Percentiles rank a stretch among this genome's conserved stretches.
Evolutionary conservation across 2,888 invertebrate species (phyloP).

Genomic region (Villa cingulata): DNA sequence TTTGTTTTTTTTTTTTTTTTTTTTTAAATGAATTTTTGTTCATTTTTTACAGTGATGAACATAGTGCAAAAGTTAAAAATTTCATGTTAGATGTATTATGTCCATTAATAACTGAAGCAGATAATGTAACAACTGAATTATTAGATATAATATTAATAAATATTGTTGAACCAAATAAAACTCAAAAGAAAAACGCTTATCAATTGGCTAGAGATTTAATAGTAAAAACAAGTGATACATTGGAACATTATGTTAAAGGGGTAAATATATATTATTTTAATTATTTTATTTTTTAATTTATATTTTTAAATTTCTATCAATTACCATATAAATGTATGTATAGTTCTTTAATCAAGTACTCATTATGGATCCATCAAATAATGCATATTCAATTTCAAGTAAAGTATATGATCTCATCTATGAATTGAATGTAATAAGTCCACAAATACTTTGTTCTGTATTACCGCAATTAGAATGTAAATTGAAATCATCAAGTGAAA

Average conservation of each 20-base stretch:
- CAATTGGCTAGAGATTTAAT: slow-evolving; percentile 83
- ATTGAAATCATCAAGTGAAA: slow-evolving; percentile 78
- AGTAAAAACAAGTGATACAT: slow-evolving; percentile 76
- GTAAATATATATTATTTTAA: slow-evolving; percentile 37
- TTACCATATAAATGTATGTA: slow-evolving; percentile 12
- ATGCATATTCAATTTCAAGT: slow-evolving; percentile 58
- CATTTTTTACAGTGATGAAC: slow-evolving; percentile 61
- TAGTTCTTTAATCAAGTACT: slow-evolving; percentile 94
- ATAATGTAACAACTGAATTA: slow-evolving; percentile 85
- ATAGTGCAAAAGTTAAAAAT: slow-evolving; percentile 88
- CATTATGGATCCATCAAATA: slow-evolving; percentile 83
- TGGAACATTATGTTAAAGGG: slow-evolving; percentile 89
- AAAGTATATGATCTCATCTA: slow-evolving; percentile 94
- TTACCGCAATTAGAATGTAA: slow-evolving; percentile 93
- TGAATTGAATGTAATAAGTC: slow-evolving; percentile 87
- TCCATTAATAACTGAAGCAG: slow-evolving; percentile 89
- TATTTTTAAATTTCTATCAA: neutral
- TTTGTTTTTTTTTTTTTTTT: neutral
- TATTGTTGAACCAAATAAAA: slow-evolving; percentile 86
- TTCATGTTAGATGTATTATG: slow-evolving; percentile 94
- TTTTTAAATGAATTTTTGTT: neutral
- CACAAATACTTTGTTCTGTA: slow-evolving; percentile 71
- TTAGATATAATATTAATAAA: slow-evolving; percentile 88
- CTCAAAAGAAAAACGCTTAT: slow-evolving; percentile 79
- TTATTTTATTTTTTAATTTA: neutral